Evolutionary conservation across 2,797 vertebrate species (phyloP).

Genomic region (Bucorvus abyssinicus): DNA sequence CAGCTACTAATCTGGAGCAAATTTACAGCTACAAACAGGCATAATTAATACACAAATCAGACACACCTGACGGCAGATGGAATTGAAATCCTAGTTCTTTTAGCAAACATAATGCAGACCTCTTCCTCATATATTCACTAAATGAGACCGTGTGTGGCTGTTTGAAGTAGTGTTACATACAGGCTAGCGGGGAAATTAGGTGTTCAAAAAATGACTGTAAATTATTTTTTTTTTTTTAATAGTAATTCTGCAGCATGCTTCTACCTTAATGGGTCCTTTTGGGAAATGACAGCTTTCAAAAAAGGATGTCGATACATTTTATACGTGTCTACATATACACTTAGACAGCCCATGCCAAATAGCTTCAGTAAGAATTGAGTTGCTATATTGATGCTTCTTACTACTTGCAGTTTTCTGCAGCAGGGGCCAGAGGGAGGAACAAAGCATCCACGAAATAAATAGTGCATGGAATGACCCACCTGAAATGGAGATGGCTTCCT

Average conservation of each 20-base stretch:
- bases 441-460: neutral
- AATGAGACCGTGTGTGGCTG: conserved; percentile 50
- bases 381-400: neutral
- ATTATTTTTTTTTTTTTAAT: conserved; percentile 7
- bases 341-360: neutral
- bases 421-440: neutral
- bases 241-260: neutral
- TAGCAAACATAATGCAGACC: conserved; percentile 36
- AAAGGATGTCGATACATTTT: neutral
- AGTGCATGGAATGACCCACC: neutral
- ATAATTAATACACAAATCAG: conserved; percentile 67
- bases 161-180: conserved; percentile 49
- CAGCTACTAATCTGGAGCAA: conserved; percentile 57
- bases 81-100: conserved; percentile 42
- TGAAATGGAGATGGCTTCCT: neutral
- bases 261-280: neutral
- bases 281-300: neutral
- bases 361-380: neutral
- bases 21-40: conserved; percentile 61
- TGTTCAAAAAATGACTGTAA: conserved; percentile 29
- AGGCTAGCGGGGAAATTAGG: conserved; percentile 8
- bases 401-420: neutral
- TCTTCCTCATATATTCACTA: conserved; percentile 39
- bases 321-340: neutral
- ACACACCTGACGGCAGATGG: conserved; percentile 44